Conservation (phyloP, 2,797 vertebrate genomes). For the Linurgus olivaceus region DNA sequence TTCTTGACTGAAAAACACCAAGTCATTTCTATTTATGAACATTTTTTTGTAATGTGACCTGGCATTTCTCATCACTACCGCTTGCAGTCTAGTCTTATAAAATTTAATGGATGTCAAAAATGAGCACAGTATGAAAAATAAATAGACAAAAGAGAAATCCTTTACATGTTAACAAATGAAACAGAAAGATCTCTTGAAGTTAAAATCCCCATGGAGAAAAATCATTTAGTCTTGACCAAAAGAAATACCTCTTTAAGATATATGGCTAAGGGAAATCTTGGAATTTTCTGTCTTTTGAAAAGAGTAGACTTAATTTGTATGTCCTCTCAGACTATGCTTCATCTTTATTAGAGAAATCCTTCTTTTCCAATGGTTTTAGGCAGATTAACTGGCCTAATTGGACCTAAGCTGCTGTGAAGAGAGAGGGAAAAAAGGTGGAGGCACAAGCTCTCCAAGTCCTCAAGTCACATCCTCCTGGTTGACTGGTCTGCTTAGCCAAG, state of each 20-base stretch:
- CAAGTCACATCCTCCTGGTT: conserved; percentile 89
- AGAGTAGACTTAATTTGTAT: conserved; percentile 47
- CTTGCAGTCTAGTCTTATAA: conserved; percentile 72
- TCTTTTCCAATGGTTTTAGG: conserved; percentile 70
- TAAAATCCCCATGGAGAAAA: conserved; percentile 20
- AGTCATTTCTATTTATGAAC: conserved; percentile 72
- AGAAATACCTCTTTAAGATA: conserved; percentile 12
- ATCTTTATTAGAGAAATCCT: conserved; percentile 67
- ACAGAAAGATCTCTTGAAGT: conserved; percentile 37
- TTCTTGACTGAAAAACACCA: conserved; percentile 66
- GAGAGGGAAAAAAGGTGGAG: conserved; percentile 70
- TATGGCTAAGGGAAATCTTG: conserved; percentile 1
- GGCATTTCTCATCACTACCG: conserved; percentile 69
- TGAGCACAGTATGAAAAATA: conserved; percentile 65
- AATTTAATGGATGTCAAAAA: conserved; percentile 74
- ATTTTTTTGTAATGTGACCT: conserved; percentile 68
- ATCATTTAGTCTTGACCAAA: background rate
- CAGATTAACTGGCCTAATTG: conserved; percentile 82
- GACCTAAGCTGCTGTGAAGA: conserved; percentile 77
- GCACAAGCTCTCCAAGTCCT: conserved; percentile 78
- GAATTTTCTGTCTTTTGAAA: conserved; percentile 44
- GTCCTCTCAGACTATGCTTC: conserved; percentile 53
- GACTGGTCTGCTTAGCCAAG: conserved; percentile 90
- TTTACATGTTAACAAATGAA: conserved; percentile 45
- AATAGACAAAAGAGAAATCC: conserved; percentile 58